Evolutionary conservation across 2,888 invertebrate species (phyloP).

Genomic region (Palloptera scutellata): DNA sequence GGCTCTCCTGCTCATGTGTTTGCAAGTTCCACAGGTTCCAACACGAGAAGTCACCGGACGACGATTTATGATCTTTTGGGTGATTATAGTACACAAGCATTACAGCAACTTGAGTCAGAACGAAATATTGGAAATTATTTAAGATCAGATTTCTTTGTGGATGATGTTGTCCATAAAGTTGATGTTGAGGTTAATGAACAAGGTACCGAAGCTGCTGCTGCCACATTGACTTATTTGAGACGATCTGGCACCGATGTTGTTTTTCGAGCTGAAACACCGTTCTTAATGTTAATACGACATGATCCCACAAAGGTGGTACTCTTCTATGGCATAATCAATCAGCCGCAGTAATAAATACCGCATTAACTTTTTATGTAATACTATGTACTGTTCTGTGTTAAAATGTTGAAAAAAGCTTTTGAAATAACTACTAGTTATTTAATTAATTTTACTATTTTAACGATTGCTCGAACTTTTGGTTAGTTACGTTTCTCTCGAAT

Average conservation of each 20-base stretch:
- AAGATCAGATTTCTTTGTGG: slow-evolving; percentile 65
- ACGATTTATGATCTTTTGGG: neutral
- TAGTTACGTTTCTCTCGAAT: too few relatives aligned
- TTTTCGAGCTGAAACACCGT: slow-evolving; percentile 71
- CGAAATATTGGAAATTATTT: slow-evolving; percentile 66
- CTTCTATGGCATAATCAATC: slow-evolving; percentile 74
- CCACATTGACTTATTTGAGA: slow-evolving; percentile 68
- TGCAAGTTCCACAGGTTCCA: neutral
- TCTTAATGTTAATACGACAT: slow-evolving; percentile 73
- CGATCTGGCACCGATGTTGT: slow-evolving; percentile 66
- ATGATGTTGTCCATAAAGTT: slow-evolving; percentile 71
- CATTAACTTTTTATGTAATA: neutral
- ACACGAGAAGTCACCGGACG: neutral
- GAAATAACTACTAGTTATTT: neutral
- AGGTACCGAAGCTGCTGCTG: slow-evolving; percentile 74
- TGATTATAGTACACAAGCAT: neutral
- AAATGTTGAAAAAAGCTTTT: neutral
- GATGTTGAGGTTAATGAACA: slow-evolving; percentile 71
- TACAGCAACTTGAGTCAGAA: slow-evolving; percentile 66
- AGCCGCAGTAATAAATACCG: slow-evolving; percentile 59
- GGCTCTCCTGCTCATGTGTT: slow-evolving; percentile 8
- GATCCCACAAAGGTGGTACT: slow-evolving; percentile 70
- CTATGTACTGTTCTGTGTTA: neutral
- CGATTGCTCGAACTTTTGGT: too few relatives aligned
- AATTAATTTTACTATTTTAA: too few relatives aligned